Percentiles rank a stretch among this genome's conserved stretches.
These are phyloP conservation scores for Pelusios castaneus DNA, from an alignment of 2,113 vertebrate genomes.

Conservation along the genomic window DNA sequence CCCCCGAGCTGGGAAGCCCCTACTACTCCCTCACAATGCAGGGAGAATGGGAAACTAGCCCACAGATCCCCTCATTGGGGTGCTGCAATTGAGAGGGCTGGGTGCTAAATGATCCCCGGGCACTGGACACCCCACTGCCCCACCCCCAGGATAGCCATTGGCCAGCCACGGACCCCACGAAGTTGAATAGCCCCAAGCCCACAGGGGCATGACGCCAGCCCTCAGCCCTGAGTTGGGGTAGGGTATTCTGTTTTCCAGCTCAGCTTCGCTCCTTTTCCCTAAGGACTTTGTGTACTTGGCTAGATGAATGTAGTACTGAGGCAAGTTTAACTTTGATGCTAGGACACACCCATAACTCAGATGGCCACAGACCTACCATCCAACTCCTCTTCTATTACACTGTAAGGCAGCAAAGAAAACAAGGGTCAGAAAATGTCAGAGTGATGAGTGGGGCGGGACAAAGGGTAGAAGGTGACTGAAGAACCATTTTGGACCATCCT, in stretches of 20 bases:
- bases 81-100: too few relatives aligned
- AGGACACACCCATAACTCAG: accelerated
- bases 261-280: not conserved
- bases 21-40: too few relatives aligned
- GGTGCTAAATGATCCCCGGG: too few relatives aligned
- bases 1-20: too few relatives aligned
- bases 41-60: too few relatives aligned
- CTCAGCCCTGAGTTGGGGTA: not conserved
- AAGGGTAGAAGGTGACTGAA: not conserved
- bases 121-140: too few relatives aligned
- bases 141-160: too few relatives aligned
- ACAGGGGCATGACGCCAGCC: too few relatives aligned
- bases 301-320: accelerated
- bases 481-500: not conserved
- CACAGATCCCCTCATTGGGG: too few relatives aligned
- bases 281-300: not conserved
- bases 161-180: too few relatives aligned
- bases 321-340: not conserved
- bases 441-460: accelerated
- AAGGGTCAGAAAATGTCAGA: not conserved
- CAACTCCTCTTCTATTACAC: accelerated
- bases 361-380: accelerated
- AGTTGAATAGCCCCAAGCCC: too few relatives aligned
- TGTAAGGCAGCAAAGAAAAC: not conserved
- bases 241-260: accelerated